Conservation (phyloP, 1,140 invertebrate species). For the Camponotus floridanus region DNA sequence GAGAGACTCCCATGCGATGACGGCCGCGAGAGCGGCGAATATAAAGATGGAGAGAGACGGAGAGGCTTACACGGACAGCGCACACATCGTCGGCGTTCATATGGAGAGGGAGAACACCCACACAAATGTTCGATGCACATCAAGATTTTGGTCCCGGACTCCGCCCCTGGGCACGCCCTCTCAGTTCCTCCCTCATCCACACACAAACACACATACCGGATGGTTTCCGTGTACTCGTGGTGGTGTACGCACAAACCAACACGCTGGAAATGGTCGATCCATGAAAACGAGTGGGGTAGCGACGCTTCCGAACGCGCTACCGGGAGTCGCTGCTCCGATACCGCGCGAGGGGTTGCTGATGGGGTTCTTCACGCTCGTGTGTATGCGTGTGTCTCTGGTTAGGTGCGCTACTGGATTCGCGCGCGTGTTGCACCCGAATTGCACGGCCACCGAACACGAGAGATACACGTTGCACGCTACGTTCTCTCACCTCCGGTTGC, state of each 20-base stretch:
- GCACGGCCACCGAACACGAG: conserved; percentile 64
- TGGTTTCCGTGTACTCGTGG: conserved; percentile 20
- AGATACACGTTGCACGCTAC: conserved; percentile 61
- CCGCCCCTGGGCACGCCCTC: conserved; percentile 78
- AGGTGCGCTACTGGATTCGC: neutral
- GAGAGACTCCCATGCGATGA: conserved; percentile 78
- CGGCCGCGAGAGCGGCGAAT: conserved; percentile 75
- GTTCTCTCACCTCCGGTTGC: conserved; percentile 72
- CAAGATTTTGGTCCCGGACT: conserved; percentile 77
- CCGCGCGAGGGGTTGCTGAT: conserved; percentile 59
- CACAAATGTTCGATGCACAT: conserved; percentile 68
- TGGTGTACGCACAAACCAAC: conserved; percentile 43
- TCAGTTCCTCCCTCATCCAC: conserved; percentile 66
- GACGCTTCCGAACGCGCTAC: conserved; percentile 48
- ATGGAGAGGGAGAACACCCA: conserved; percentile 61
- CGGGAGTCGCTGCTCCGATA: conserved; percentile 35
- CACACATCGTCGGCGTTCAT: neutral
- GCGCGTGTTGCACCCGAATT: conserved; percentile 22
- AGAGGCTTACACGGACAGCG: conserved; percentile 37
- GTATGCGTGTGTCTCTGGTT: neutral
- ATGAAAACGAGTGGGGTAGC: conserved; percentile 31
- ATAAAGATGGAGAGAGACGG: conserved; percentile 62
- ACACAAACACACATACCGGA: conserved; percentile 59
- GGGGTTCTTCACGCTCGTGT: conserved; percentile 48
- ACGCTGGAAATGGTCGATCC: conserved; percentile 45